Conservation (phyloP, 2,888 invertebrate species). For the Teinopalpus imperialis region DNA sequence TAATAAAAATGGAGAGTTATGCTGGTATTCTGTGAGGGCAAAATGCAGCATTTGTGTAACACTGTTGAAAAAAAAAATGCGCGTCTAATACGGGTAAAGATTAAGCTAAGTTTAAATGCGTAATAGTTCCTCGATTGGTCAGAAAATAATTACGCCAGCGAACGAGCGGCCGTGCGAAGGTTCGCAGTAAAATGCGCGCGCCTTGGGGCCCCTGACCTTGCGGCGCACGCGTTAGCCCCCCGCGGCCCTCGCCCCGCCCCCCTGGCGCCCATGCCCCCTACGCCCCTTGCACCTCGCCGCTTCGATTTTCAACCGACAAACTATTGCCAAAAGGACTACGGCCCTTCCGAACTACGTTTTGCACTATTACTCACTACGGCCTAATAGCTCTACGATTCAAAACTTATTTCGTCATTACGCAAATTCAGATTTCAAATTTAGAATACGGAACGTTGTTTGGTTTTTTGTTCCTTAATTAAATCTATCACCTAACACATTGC, state of each 20-base stretch:
- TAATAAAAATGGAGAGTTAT: too few species aligned
- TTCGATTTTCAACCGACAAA: constrained; percentile 36
- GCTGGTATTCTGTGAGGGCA: too few species aligned
- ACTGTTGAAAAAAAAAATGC: too few species aligned
- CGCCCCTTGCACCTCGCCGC: constrained; percentile 44
- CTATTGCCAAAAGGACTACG: constrained; percentile 34
- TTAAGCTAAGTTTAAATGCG: too few species aligned
- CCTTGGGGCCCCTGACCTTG: constrained; percentile 72
- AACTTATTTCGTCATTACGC: not conserved
- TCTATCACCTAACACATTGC: too few species aligned
- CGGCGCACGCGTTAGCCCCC: constrained; percentile 47
- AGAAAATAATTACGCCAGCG: constrained; percentile 39
- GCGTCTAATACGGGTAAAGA: too few species aligned
- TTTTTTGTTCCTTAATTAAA: too few species aligned
- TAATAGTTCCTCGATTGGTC: constrained; percentile 42
- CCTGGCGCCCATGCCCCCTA: constrained; percentile 37
- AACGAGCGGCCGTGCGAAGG: constrained; percentile 37
- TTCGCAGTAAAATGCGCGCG: constrained; percentile 49
- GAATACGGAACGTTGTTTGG: too few species aligned
- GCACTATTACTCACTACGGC: not conserved
- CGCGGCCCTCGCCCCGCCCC: constrained; percentile 35
- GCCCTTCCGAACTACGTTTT: constrained; percentile 29
- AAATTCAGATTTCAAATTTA: constrained; percentile 1
- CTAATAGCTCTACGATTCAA: too few species aligned
- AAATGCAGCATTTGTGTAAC: too few species aligned